Evolutionary conservation across 2,797 vertebrate genomes (phyloP).

Genomic region (Myotis daubentonii): DNA sequence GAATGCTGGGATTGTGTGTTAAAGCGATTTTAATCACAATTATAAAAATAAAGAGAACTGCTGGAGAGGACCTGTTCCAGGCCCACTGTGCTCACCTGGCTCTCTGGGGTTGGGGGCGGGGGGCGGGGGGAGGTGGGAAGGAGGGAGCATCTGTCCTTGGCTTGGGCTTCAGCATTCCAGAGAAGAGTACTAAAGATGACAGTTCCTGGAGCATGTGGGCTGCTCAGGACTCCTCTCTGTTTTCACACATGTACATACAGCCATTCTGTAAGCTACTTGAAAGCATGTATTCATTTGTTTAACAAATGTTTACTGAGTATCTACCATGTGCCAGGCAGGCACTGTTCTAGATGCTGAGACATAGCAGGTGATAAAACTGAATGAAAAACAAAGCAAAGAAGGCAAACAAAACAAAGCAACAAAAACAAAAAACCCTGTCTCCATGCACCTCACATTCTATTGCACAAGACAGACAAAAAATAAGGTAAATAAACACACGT

Average conservation of each 20-base stretch:
- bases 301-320: neutral
- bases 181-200: neutral
- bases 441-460: neutral
- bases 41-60: conserved; percentile 19
- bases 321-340: neutral
- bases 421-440: neutral
- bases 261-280: neutral
- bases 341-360: neutral
- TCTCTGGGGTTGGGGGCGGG: neutral
- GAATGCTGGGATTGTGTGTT: conserved; percentile 41
- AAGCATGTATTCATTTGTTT: neutral
- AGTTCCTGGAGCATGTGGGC: neutral
- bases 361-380: neutral
- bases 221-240: neutral
- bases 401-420: neutral
- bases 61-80: neutral
- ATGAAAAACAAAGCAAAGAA: neutral
- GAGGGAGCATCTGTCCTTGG: neutral
- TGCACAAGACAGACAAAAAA: neutral
- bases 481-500: neutral
- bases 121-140: rapidly evolving
- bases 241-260: neutral
- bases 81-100: neutral
- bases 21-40: conserved; percentile 46
- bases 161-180: neutral